Evolutionary conservation across 2,113 vertebrate species (phyloP), one percentile per base, ranked within the genome.

Genomic region (Thalassarche chlororhynchos): DNA sequence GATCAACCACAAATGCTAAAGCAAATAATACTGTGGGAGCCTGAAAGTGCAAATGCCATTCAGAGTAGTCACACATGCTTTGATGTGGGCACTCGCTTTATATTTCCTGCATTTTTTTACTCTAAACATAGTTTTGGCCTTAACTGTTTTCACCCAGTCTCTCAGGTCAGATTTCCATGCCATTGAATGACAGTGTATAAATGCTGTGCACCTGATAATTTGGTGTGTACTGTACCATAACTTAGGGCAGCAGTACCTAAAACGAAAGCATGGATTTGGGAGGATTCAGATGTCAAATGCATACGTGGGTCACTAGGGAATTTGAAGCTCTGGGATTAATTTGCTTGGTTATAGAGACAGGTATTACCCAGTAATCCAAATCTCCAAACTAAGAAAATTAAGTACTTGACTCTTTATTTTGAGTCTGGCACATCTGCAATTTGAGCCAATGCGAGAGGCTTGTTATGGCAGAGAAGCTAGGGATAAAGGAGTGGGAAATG

Each of bases 1-100:
- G 86, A 95, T 87, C 88, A 93, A 90, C 92, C 88, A 68, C 93
- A 97, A 94, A 96, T 87, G 80, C 86, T 96, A 89, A 94, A 95
- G 94, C 68, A 97, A 95, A 95, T 94, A 96, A 60, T 87, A 78
- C 76, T 96, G 71, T 93, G 96, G 86, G 76, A 97, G 76, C 29
- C 83, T 92, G 83, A 70, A 97, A 97, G 86, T 78, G 96, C 86
- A 96, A 84, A 96, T 96, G 95, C 88, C 88, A 23, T 92, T 93
- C 88, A 89, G 94, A 81, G 31, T 51, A 96, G 68, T 96, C 92
- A 92, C n/a, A 84, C 79, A 93, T 51, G 84, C 92, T 97, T 84
- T 95, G 92, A 96, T 97, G 95, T 95, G 97, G 94, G 69, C 68
- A 64, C 86, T 94, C 0, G 8, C 55, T 89, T 82, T 90, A 10